Evolutionary conservation across 2,113 vertebrate genomes (phyloP).

Genomic region (Chionomys nivalis): DNA sequence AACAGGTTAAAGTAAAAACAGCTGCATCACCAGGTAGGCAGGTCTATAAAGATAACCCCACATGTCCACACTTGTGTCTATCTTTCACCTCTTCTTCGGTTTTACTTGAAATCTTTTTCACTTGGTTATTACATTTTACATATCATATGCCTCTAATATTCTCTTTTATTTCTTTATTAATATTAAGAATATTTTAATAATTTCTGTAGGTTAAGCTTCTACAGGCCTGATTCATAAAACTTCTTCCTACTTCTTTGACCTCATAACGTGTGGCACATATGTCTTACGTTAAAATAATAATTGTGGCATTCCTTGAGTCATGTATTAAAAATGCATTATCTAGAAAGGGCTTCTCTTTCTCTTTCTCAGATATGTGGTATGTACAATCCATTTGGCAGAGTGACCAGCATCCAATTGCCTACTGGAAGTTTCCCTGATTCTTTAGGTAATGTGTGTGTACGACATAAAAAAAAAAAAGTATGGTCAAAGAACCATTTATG

Average conservation of each 20-base stretch:
- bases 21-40: background rate
- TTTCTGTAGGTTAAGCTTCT: background rate
- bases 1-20: background rate
- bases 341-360: background rate
- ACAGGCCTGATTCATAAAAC: background rate
- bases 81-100: background rate
- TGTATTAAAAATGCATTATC: background rate
- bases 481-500: background rate
- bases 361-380: fast-evolving
- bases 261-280: background rate
- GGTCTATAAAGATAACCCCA: background rate
- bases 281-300: background rate
- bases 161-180: background rate
- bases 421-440: background rate
- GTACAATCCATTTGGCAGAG: background rate
- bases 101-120: background rate
- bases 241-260: background rate
- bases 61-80: background rate
- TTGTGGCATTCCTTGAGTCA: background rate
- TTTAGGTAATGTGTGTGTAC: background rate
- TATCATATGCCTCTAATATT: background rate
- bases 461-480: background rate
- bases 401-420: background rate
- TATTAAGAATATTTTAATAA: background rate
- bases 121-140: background rate